Percentiles rank a stretch among this genome's conserved stretches.
Evolutionary conservation across 2,888 invertebrate genomes (phyloP).

Genomic region (Chymomyza procnemis): DNA sequence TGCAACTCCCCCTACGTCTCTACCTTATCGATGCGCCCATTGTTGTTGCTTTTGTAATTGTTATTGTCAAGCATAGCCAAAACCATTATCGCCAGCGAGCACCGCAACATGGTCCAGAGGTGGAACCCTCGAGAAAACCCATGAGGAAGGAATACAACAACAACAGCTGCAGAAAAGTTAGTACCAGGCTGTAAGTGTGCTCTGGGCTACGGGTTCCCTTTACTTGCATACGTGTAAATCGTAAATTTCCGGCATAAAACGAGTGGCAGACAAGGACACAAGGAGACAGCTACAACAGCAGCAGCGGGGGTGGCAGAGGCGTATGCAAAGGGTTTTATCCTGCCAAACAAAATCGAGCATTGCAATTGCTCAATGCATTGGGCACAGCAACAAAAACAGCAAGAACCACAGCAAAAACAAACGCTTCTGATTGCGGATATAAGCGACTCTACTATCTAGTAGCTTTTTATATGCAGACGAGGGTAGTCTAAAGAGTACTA

Average conservation of each 20-base stretch:
- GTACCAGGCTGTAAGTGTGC: neutral
- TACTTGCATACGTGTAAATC: constrained; percentile 66
- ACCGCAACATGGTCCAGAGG: neutral
- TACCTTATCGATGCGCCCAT: neutral
- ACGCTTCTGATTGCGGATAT: neutral
- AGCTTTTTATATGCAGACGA: too few species aligned
- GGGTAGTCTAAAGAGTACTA: too few species aligned
- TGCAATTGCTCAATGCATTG: neutral
- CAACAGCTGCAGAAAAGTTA: neutral
- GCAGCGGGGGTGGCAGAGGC: too few species aligned
- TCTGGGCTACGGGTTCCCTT: neutral
- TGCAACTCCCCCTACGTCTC: neutral
- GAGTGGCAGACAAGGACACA: constrained; percentile 28
- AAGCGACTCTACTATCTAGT: neutral
- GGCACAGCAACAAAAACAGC: neutral
- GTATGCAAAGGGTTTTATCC: neutral
- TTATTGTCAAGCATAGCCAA: constrained; percentile 40
- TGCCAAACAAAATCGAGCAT: neutral
- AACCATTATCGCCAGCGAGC: constrained; percentile 59
- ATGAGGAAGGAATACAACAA: neutral
- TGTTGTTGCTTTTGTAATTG: constrained; percentile 24
- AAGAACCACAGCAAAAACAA: too few species aligned
- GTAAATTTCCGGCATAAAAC: constrained; percentile 67
- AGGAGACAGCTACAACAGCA: neutral
- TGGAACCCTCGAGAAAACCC: neutral